Evolutionary conservation across 2,888 invertebrate species (phyloP).

Genomic region (Opisthograptis luteolata): DNA sequence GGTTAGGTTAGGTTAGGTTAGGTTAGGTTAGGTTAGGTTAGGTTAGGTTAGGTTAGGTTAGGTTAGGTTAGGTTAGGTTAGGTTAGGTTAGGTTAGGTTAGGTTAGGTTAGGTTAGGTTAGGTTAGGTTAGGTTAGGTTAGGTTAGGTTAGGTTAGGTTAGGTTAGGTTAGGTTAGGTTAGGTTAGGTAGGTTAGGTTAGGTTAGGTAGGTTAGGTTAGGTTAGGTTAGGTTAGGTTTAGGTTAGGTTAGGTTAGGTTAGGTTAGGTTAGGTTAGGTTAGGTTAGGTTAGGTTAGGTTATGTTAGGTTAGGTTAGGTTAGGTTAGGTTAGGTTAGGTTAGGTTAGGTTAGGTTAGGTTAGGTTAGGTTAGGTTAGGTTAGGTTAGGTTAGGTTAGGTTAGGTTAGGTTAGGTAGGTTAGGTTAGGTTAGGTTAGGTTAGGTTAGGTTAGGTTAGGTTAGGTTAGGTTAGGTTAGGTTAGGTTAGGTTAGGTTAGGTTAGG

Average conservation of each 20-base stretch:
- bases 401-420: conserved; percentile 22
- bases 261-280: conserved; percentile 30
- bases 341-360: conserved; percentile 30
- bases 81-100: conserved; percentile 22
- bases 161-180: conserved; percentile 28
- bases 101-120: conserved; percentile 28
- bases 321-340: conserved; percentile 30
- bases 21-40: conserved; percentile 17
- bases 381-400: conserved; percentile 23
- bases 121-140: conserved; percentile 28
- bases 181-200: conserved; percentile 24
- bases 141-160: conserved; percentile 28
- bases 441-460: conserved; percentile 22
- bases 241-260: conserved; percentile 29
- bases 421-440: conserved; percentile 23
- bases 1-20: conserved; percentile 19
- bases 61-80: conserved; percentile 18
- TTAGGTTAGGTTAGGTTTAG: conserved; percentile 28
- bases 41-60: conserved; percentile 15
- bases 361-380: conserved; percentile 29
- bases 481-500: conserved; percentile 21
- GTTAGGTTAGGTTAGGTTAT: conserved; percentile 23
- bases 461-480: conserved; percentile 22
- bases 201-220: conserved; percentile 23
- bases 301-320: conserved; percentile 29